A percentile compares a stretch with the other conserved stretches of the same genome.
Evolutionary conservation across 2,113 vertebrate species (phyloP).

Genomic region (Paradoxurus hermaphroditus): DNA sequence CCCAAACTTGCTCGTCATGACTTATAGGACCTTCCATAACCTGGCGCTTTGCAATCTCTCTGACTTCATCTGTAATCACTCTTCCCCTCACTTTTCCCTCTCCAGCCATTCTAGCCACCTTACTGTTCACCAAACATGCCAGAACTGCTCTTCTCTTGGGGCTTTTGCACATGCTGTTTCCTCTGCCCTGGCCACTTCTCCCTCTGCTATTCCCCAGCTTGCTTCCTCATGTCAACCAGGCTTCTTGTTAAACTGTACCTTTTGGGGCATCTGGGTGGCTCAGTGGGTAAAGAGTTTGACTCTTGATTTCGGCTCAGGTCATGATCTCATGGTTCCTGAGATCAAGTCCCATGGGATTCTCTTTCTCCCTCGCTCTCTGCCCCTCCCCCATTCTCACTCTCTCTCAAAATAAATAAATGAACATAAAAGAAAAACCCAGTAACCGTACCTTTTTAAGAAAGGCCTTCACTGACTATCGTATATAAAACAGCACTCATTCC

Average conservation of each 20-base stretch:
- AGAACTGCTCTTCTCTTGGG: background rate
- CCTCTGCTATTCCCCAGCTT: background rate
- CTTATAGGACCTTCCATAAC: background rate
- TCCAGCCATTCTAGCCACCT: background rate
- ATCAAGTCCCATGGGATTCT: too few species aligned
- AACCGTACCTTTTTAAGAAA: background rate
- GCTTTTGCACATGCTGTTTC: background rate
- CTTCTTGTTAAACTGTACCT: background rate
- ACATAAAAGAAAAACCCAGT: too few species aligned
- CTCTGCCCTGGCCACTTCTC: background rate
- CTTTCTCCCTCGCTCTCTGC: too few species aligned
- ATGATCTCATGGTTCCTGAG: too few species aligned
- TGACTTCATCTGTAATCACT: background rate
- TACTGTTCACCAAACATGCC: background rate
- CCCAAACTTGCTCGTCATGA: background rate
- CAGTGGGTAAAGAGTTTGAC: too few species aligned
- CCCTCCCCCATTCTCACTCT: too few species aligned
- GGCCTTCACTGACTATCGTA: background rate
- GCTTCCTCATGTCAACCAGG: background rate
- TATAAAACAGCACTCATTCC: background rate
- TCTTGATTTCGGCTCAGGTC: too few species aligned
- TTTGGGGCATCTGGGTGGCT: background rate
- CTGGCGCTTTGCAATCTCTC: background rate
- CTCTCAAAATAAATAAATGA: too few species aligned
- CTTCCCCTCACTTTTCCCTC: too few species aligned